These are phyloP conservation scores for Actias luna DNA, from an alignment of 2,888 invertebrate genomes.

Conservation along the genomic window DNA sequence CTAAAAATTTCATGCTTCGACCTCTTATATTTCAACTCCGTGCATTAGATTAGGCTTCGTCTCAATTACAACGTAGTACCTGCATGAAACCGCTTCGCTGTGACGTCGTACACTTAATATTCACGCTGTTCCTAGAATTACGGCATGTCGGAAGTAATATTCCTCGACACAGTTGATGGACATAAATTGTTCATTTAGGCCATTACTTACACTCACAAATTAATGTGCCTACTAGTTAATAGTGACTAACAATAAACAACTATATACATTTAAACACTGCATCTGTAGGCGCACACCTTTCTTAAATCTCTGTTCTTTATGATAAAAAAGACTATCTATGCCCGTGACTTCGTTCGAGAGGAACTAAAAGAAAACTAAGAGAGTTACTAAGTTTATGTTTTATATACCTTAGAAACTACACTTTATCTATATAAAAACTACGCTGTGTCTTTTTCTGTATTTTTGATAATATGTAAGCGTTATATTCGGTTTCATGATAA, in stretches of 20 bases:
- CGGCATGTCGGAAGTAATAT: conserved; percentile 16
- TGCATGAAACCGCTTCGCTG: conserved; percentile 38
- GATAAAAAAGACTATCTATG: too few relatives aligned
- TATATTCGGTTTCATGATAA: neutral
- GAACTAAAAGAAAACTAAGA: too few relatives aligned
- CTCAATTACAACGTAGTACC: conserved; percentile 42
- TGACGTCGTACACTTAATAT: conserved; percentile 47
- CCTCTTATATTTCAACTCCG: conserved; percentile 21
- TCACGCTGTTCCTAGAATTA: conserved; percentile 40
- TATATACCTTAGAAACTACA: neutral
- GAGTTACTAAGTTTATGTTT: too few relatives aligned
- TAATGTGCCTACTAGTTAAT: neutral
- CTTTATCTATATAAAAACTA: neutral
- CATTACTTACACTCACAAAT: neutral
- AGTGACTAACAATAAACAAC: neutral
- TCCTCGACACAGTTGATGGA: conserved; percentile 2
- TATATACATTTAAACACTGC: neutral
- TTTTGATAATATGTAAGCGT: neutral
- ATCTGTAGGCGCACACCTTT: too few relatives aligned
- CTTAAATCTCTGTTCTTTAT: too few relatives aligned
- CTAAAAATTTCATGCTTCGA: neutral
- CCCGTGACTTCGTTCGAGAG: too few relatives aligned
- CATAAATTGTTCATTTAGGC: neutral
- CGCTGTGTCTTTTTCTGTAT: neutral
- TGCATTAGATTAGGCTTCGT: conserved; percentile 39